Conservation (phyloP, 2,888 invertebrate species). For the Patella depressa region DNA sequence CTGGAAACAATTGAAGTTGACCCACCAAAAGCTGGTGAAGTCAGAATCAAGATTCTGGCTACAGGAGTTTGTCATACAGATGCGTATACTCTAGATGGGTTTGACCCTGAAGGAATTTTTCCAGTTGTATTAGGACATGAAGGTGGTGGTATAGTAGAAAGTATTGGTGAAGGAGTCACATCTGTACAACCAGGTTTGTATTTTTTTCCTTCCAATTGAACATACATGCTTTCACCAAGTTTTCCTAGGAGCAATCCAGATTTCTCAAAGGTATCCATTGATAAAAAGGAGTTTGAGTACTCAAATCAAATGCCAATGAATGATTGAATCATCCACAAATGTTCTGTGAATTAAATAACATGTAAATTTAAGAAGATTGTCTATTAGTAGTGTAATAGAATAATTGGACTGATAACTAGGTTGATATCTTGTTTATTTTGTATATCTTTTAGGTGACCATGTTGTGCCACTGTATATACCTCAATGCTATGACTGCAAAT, state of each 20-base stretch:
- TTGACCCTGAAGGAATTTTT: slow-evolving; percentile 70
- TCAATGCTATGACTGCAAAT: slow-evolving; percentile 95
- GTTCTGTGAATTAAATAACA: too few relatives aligned
- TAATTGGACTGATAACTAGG: too few relatives aligned
- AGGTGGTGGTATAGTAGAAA: slow-evolving; percentile 94
- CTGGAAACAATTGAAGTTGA: slow-evolving; percentile 95
- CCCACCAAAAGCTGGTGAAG: slow-evolving; percentile 94
- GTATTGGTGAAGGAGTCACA: slow-evolving; percentile 92
- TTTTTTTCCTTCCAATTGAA: too few relatives aligned
- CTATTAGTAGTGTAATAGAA: too few relatives aligned
- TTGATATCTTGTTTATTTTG: neutral
- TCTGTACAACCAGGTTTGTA: slow-evolving; percentile 77
- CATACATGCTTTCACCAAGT: too few relatives aligned
- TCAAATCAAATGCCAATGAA: too few relatives aligned
- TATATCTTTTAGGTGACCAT: slow-evolving; percentile 80
- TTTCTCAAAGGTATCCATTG: too few relatives aligned
- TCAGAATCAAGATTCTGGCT: slow-evolving; percentile 75
- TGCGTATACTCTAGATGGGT: slow-evolving; percentile 73
- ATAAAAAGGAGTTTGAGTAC: too few relatives aligned
- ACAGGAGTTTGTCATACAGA: slow-evolving; percentile 74
- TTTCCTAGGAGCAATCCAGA: too few relatives aligned
- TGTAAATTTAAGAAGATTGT: too few relatives aligned
- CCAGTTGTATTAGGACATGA: slow-evolving; percentile 97
- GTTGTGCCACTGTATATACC: slow-evolving; percentile 96
- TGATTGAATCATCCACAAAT: too few relatives aligned